phyloP scores from a whole-genome alignment of 2,797 vertebrate species.

The Galago senegalensis region DNA sequence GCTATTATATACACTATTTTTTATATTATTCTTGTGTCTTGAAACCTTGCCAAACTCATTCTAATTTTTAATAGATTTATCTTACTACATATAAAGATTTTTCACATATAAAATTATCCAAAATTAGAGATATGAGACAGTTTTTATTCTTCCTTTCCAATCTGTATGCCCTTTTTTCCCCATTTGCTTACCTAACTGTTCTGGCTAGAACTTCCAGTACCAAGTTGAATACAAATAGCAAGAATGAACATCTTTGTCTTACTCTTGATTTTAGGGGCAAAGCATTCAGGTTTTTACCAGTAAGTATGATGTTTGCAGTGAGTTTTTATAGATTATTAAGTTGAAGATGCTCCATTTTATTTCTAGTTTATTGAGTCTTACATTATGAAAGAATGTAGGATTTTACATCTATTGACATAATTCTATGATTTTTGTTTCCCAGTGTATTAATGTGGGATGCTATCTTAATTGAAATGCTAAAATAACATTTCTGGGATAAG shows the following conservation, averaged over 20 bases:
- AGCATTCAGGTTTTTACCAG: neutral
- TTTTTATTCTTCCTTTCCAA: neutral
- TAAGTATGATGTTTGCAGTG: neutral
- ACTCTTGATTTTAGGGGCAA: neutral
- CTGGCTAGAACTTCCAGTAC: neutral
- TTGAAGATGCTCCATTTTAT: neutral
- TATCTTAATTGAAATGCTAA: neutral
- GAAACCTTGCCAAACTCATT: neutral
- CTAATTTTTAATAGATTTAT: neutral
- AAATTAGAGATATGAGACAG: neutral
- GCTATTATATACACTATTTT: neutral
- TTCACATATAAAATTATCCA: neutral
- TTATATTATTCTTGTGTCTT: neutral
- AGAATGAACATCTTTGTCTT: neutral
- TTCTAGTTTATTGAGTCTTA: neutral
- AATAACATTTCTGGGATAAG: neutral
- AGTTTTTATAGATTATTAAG: neutral
- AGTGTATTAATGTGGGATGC: neutral
- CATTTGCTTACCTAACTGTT: neutral
- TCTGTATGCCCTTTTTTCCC: neutral
- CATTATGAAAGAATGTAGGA: neutral
- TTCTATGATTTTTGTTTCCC: neutral
- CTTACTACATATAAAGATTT: neutral
- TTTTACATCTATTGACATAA: neutral
- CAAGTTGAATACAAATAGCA: neutral